A percentile compares a stretch with the other conserved stretches of the same genome.
Evolutionary conservation across 2,888 invertebrate genomes (phyloP).

Genomic region (Kuschelorhynchus macadamiae): DNA sequence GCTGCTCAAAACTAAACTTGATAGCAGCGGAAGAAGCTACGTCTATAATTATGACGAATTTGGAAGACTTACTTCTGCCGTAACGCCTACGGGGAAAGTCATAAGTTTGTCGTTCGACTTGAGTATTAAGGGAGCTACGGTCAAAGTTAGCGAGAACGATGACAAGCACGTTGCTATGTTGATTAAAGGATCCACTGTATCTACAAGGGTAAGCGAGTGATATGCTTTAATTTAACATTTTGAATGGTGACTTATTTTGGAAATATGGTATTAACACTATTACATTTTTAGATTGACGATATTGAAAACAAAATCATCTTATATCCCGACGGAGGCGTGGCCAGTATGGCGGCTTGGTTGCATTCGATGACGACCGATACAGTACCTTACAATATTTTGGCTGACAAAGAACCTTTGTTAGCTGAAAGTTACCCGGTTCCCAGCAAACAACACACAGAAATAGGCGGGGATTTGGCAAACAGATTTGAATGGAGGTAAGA

Average conservation of each 20-base stretch:
- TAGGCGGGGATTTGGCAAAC: constrained; percentile 91
- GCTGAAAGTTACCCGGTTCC: constrained; percentile 91
- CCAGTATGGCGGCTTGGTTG: constrained; percentile 87
- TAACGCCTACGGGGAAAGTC: constrained; percentile 95
- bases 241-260: too few species aligned
- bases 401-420: constrained; percentile 89
- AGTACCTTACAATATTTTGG: constrained; percentile 89
- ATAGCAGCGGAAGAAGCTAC: constrained; percentile 91
- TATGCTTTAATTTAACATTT: too few species aligned
- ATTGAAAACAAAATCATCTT: constrained; percentile 86
- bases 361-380: constrained; percentile 91
- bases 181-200: constrained; percentile 89
- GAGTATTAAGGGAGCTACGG: constrained; percentile 91
- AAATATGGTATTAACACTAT: too few species aligned
- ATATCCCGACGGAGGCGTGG: constrained; percentile 86
- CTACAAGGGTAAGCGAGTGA: constrained; percentile 72
- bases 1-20: constrained; percentile 88
- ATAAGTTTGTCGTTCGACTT: constrained; percentile 90
- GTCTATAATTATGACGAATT: constrained; percentile 97
- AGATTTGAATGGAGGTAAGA: constrained; percentile 88
- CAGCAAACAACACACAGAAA: constrained; percentile 90
- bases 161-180: constrained; percentile 87
- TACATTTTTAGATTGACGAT: constrained; percentile 74
- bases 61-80: constrained; percentile 90
- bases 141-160: constrained; percentile 86